Evolutionary conservation across 2,888 invertebrate genomes (phyloP).

Genomic region (Drosophila lutescens): DNA sequence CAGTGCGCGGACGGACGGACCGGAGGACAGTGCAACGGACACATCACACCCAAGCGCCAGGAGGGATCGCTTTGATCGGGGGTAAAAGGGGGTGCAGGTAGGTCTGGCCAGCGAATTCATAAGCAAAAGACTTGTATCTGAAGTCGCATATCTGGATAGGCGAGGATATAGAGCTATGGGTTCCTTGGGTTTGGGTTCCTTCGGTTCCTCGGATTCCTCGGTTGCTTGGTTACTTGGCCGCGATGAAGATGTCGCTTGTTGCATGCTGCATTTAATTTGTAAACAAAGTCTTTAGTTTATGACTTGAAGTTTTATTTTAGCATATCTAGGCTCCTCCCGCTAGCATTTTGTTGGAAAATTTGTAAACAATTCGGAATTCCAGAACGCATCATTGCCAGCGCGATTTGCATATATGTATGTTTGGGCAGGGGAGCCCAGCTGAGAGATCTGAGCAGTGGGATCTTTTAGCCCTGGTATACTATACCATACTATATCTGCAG

Average conservation of each 20-base stretch:
- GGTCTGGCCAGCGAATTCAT: constrained; percentile 55
- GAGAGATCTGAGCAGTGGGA: constrained; percentile 2
- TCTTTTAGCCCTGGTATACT: not conserved
- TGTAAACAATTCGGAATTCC: constrained; percentile 75
- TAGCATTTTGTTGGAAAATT: constrained; percentile 71
- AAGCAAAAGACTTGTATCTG: constrained; percentile 48
- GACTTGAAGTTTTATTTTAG: constrained; percentile 76
- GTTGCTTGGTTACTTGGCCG: not conserved
- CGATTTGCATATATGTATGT: constrained; percentile 35
- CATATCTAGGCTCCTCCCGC: constrained; percentile 62
- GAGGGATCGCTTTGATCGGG: constrained; percentile 37
- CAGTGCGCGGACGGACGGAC: constrained; percentile 12
- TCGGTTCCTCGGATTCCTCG: not conserved
- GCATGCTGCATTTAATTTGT: constrained; percentile 81
- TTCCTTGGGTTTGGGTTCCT: constrained; percentile 1
- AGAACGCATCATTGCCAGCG: constrained; percentile 35
- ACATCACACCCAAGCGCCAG: constrained; percentile 75
- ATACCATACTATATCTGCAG: not conserved
- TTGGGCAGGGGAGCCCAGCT: no score
- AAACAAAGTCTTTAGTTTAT: constrained; percentile 82
- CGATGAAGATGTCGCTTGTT: constrained; percentile 64
- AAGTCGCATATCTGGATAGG: constrained; percentile 36
- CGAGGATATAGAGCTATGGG: constrained; percentile 12
- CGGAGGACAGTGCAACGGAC: constrained; percentile 12
- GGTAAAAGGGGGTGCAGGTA: not conserved